Percentiles rank a stretch among this genome's conserved stretches.
Evolutionary conservation across 2,113 vertebrate genomes (phyloP).

Genomic region (Meriones unguiculatus): DNA sequence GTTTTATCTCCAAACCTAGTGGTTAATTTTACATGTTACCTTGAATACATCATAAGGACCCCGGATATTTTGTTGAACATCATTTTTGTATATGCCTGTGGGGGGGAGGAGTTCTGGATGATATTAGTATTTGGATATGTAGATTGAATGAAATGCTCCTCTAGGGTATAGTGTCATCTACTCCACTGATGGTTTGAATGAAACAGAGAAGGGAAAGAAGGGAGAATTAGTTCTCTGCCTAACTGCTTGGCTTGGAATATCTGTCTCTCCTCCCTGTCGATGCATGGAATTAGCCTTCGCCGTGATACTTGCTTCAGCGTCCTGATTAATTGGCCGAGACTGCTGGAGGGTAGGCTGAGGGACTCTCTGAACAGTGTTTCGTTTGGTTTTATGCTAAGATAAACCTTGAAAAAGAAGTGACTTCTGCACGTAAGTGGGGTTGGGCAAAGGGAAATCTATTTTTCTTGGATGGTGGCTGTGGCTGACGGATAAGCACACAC

Average conservation of each 20-base stretch:
- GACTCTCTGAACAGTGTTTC: background rate
- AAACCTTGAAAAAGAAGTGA: background rate
- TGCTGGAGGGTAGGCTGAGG: background rate
- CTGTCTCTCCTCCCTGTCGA: background rate
- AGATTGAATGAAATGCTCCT: background rate
- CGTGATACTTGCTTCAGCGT: background rate
- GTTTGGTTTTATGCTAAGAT: background rate
- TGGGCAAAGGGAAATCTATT: background rate
- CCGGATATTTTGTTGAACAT: background rate
- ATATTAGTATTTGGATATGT: background rate
- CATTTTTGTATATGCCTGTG: background rate
- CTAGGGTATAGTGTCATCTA: background rate
- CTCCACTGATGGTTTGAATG: background rate
- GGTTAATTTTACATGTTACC: background rate
- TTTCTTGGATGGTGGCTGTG: background rate
- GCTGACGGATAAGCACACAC: background rate
- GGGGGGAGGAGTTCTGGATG: background rate
- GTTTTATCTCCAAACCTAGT: background rate
- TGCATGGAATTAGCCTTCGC: background rate
- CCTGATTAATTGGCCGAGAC: background rate
- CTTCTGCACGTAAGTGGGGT: background rate
- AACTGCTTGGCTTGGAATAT: background rate
- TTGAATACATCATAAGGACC: background rate
- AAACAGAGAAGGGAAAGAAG: background rate
- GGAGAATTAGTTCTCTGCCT: background rate